Conservation (phyloP, 1,140 invertebrate genomes). For the Drosophila chauvacae region DNA sequence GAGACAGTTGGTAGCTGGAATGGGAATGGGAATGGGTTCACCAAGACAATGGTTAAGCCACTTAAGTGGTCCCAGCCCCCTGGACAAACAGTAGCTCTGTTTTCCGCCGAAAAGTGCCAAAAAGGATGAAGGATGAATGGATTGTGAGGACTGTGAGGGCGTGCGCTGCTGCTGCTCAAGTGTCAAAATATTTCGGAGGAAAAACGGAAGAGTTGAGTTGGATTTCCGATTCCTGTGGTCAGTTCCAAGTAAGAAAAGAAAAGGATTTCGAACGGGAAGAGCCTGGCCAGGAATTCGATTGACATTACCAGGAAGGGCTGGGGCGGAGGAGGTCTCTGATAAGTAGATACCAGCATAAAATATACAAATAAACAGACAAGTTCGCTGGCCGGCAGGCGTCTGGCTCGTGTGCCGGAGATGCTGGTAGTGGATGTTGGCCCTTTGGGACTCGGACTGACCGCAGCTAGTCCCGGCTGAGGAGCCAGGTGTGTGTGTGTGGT, state of each 20-base stretch:
- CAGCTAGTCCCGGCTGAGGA: slow-evolving; percentile 59
- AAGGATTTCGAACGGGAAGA: slow-evolving; percentile 38
- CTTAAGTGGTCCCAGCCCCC: slow-evolving; percentile 71
- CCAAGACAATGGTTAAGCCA: slow-evolving; percentile 55
- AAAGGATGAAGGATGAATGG: slow-evolving; percentile 8
- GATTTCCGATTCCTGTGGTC: slow-evolving; percentile 5
- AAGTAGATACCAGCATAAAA: slow-evolving; percentile 56
- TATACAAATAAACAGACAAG: slow-evolving; percentile 9
- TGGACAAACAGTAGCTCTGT: slow-evolving; percentile 30
- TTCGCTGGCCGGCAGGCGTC: slow-evolving; percentile 11
- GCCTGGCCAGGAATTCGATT: slow-evolving; percentile 12
- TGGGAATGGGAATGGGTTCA: background rate
- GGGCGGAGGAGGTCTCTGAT: slow-evolving; percentile 3
- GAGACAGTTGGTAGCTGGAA: slow-evolving; percentile 51
- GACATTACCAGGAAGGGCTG: slow-evolving; percentile 51
- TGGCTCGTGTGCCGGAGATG: slow-evolving; percentile 65
- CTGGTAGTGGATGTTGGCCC: slow-evolving; percentile 41
- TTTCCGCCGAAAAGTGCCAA: slow-evolving; percentile 36
- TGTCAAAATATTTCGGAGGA: slow-evolving; percentile 68
- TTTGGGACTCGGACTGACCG: slow-evolving; percentile 15
- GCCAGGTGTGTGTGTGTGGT: slow-evolving; percentile 35
- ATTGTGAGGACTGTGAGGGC: slow-evolving; percentile 30
- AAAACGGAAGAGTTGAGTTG: slow-evolving; percentile 67
- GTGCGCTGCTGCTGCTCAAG: slow-evolving; percentile 47
- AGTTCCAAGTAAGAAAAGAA: slow-evolving; percentile 34